Percentiles rank a stretch among this genome's conserved stretches.
phyloP scores from a whole-genome alignment of 2,113 vertebrate species.

The Sinosuthora webbiana region DNA sequence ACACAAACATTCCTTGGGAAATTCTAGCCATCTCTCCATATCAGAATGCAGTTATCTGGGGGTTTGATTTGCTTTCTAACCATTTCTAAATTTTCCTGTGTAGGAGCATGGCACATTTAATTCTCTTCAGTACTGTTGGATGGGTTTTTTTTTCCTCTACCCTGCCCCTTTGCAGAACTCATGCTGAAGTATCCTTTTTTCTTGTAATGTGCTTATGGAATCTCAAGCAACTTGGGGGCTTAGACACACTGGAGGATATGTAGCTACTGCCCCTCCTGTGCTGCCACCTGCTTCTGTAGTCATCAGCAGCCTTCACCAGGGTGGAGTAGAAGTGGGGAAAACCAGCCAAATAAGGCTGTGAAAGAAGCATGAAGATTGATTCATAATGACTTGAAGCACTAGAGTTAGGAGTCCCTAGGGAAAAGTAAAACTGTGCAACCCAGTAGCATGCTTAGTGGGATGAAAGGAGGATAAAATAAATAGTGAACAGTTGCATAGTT shows the following conservation, averaged over 20 bases:
- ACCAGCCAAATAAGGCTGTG: neutral
- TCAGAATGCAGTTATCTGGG: neutral
- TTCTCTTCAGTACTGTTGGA: neutral
- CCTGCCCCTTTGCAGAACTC: neutral
- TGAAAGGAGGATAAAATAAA: neutral
- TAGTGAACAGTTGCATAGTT: neutral
- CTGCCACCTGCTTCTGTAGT: neutral
- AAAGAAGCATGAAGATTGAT: neutral
- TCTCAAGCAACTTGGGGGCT: neutral
- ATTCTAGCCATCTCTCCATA: neutral
- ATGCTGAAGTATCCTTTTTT: neutral
- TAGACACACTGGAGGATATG: neutral
- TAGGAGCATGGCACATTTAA: neutral
- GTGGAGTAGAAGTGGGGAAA: neutral
- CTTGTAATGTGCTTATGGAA: rapidly evolving
- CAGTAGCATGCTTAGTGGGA: neutral
- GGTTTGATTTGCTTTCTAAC: neutral
- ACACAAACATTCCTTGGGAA: neutral
- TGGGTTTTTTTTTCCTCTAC: neutral
- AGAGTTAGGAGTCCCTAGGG: neutral
- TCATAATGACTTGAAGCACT: neutral
- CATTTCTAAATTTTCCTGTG: neutral
- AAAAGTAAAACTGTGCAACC: neutral
- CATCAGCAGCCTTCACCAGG: neutral
- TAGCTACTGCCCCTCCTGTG: neutral